Evolutionary conservation across 2,113 vertebrate genomes (phyloP), one percentile per base, ranked within the genome.

Genomic region (Varanus salvator): DNA sequence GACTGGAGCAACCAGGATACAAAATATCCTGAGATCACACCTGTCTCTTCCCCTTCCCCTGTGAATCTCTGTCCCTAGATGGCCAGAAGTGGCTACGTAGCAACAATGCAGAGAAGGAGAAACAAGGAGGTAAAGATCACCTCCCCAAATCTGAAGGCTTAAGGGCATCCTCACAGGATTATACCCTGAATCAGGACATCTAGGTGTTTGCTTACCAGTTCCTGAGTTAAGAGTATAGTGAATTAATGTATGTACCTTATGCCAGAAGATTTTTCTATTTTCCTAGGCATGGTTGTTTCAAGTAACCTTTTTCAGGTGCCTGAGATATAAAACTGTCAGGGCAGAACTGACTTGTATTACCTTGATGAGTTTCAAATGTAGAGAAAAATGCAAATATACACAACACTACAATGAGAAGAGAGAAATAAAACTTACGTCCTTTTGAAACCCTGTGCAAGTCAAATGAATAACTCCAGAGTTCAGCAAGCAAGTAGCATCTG

Each of bases 361-460:
- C 84, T 85, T 83, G 34, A 25, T 85, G 48, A 69, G 23, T 50
- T 66, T 8, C 15, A 77, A 64, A 66, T 52, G 27, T n/a, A 29
- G 38, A 31, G 17, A 66, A 75, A 11, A 84, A 25, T 31, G 44
- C 5, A 75, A 71, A 87, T 34, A 68, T 29, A 52, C 3, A 89
- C 7, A 57, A 64, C 72, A n/a, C 9, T 17, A 31, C 4, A 82
- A 23, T 83, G 3, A 76, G 9, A 1, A 2, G 15, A 14, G 71
- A 91, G 69, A 21, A 2, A 23, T 78, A 21, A 44, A 87, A 92
- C 96, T 94, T 95, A 98, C 99, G 98, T 99, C 98, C 91, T 99
- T 99, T 94, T 99, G 99, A 97, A 99, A 98, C n/a, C 98, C 98
- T 57, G 97, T 98, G 93, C 99, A 99, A 90, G 98, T 98, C 91